Percentiles rank a stretch among this genome's conserved stretches.
Evolutionary conservation across 2,888 invertebrate genomes (phyloP).

Genomic region (Heliconius ismenius): DNA sequence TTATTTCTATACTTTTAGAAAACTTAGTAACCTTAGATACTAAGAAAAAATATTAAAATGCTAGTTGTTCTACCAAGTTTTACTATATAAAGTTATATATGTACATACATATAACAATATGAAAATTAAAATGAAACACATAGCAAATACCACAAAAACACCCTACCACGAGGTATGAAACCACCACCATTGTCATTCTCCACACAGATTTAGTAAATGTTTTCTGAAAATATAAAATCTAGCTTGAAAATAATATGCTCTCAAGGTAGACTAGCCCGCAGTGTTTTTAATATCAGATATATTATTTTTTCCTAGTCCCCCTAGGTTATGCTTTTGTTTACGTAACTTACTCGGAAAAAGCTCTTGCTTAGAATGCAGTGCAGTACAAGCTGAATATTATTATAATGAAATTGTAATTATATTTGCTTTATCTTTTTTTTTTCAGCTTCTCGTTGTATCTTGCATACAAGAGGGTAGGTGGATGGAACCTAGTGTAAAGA

Average conservation of each 20-base stretch:
- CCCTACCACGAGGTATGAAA: not conserved
- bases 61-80: too few species aligned
- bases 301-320: conserved; percentile 23
- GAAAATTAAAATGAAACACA: not conserved
- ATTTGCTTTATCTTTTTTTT: not conserved
- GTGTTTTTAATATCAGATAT: conserved; percentile 32
- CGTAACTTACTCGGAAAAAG: conserved; percentile 16
- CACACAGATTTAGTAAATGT: conserved; percentile 13
- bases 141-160: not conserved
- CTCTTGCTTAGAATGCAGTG: conserved; percentile 13
- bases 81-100: too few species aligned
- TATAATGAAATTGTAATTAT: conserved; percentile 16
- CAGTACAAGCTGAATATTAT: not conserved
- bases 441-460: not conserved
- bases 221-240: conserved; percentile 24
- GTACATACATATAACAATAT: not conserved
- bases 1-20: too few species aligned
- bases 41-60: too few species aligned
- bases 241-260: conserved; percentile 22
- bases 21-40: too few species aligned
- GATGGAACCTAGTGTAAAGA: not conserved
- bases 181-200: conserved; percentile 1
- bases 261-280: conserved; percentile 16
- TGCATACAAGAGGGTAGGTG: not conserved
- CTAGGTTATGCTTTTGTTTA: conserved; percentile 22